Base-by-base conservation (phyloP, 37 sponge, comb jelly and placozoan species). In the Cladorhizidae sp. region DNA sequence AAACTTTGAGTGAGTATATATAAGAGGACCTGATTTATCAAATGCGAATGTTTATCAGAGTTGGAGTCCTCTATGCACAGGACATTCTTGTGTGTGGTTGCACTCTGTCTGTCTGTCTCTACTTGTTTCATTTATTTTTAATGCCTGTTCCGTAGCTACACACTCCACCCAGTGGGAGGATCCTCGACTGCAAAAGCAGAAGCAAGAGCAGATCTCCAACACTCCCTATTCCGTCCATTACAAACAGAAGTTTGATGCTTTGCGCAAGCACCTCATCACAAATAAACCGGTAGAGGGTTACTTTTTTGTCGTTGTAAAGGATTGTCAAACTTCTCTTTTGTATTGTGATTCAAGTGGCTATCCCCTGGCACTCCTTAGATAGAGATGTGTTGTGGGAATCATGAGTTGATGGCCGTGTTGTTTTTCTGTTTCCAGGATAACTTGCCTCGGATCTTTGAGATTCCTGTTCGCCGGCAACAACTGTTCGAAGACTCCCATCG, bases 111-210 rank as follows among this genome's bases (percentile, higher is more conserved):
- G 32, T 23, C 61, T 29, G 54, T 50, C 31, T 40, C 56, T 33
- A 39, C 1, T 31, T 50, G 23, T 37, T 15, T 51, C 61, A 33
- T 31, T 28, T 28, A n/a, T 17, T 41, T 65, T 17, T 54, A 17
- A 54, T 54, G 17, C 12, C 12, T 54, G n/a, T 65, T 31, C 45
- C 41, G 23, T 75, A 85, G 86, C 55, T 26, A 82, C 86, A 20
- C 59, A 52, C 37, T 90, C 90, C 5, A 94, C 97, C 5, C 95
- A 97, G 81, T 93, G 97, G 97, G 97, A 96, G 59, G 97, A 96
- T 56, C 97, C 97, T 9, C 77, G 97, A 54, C 39, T 87, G n/a
- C 37, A 84, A 14, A 84, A 84, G 57, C 69, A 69, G 61, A 77
- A 87, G 74, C 59, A 84, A 8, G 64, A 71, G 36, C 36, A 49